These are phyloP conservation scores for Clanis bilineata DNA, from an alignment of 2,888 invertebrate species.

Conservation along the genomic window DNA sequence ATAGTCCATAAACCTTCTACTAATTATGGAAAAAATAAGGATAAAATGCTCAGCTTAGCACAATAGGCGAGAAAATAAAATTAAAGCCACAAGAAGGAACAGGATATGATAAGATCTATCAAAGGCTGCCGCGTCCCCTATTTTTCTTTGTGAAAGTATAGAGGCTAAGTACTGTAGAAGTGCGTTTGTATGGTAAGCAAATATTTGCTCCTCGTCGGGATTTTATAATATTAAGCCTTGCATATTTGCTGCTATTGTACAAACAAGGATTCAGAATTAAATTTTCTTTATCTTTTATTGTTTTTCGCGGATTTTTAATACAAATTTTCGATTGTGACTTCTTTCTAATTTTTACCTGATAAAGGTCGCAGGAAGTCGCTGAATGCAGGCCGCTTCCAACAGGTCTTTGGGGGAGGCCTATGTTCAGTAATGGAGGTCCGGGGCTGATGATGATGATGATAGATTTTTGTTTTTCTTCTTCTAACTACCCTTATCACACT, in stretches of 20 bases:
- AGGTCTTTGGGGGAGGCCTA: too few relatives aligned
- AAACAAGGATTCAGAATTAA: background rate
- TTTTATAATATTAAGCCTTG: constrained; percentile 1
- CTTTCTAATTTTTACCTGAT: too few relatives aligned
- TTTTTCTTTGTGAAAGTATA: background rate
- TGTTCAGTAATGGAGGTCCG: too few relatives aligned
- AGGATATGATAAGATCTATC: background rate
- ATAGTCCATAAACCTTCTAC: too few relatives aligned
- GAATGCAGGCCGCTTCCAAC: too few relatives aligned
- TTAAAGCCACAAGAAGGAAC: background rate
- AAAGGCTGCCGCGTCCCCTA: background rate
- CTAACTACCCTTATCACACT: too few relatives aligned
- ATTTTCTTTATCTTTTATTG: background rate
- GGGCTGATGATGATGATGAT: too few relatives aligned
- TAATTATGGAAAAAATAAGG: background rate
- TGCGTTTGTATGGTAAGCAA: background rate
- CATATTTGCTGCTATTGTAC: background rate
- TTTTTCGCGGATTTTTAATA: background rate
- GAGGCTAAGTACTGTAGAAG: background rate
- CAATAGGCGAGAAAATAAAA: background rate
- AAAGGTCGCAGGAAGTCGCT: too few relatives aligned
- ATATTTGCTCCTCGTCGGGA: background rate
- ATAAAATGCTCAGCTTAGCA: background rate
- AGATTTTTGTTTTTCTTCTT: too few relatives aligned
- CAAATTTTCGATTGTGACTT: too few relatives aligned